Evolutionary conservation across 2,888 invertebrate genomes (phyloP).

Genomic region (Cryptocheilus praepositus): DNA sequence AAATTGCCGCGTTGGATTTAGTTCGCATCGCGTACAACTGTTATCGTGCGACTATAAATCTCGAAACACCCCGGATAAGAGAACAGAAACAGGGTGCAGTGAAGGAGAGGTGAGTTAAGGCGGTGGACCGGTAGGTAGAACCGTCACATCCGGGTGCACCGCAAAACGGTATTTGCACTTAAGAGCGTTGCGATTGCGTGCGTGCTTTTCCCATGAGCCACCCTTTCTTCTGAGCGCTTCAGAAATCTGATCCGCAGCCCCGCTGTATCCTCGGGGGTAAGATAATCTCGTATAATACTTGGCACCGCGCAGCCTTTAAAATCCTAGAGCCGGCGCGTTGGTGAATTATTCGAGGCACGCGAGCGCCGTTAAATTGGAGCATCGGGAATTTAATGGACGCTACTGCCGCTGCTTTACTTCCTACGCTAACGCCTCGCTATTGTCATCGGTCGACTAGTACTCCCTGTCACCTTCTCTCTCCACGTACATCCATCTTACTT

Average conservation of each 20-base stretch:
- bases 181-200: conserved; percentile 15
- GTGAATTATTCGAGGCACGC: conserved; percentile 49
- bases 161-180: conserved; percentile 16
- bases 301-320: conserved; percentile 45
- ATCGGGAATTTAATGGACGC: conserved; percentile 45
- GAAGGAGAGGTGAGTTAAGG: neutral
- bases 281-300: conserved; percentile 50
- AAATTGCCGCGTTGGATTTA: too few relatives aligned
- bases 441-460: neutral
- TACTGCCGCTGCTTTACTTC: conserved; percentile 2
- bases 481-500: too few relatives aligned
- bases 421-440: neutral
- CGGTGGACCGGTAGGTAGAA: too few relatives aligned
- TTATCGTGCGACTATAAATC: too few relatives aligned
- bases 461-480: too few relatives aligned
- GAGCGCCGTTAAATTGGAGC: conserved; percentile 54
- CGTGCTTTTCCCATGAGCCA: conserved; percentile 25
- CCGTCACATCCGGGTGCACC: neutral
- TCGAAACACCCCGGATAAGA: too few relatives aligned
- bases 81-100: too few relatives aligned
- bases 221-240: conserved; percentile 17
- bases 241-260: conserved; percentile 20
- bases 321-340: conserved; percentile 40
- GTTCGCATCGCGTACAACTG: too few relatives aligned
- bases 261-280: conserved; percentile 21